Conservation (phyloP, 2,797 vertebrate species). For the Triplophysa bombifrons region DNA sequence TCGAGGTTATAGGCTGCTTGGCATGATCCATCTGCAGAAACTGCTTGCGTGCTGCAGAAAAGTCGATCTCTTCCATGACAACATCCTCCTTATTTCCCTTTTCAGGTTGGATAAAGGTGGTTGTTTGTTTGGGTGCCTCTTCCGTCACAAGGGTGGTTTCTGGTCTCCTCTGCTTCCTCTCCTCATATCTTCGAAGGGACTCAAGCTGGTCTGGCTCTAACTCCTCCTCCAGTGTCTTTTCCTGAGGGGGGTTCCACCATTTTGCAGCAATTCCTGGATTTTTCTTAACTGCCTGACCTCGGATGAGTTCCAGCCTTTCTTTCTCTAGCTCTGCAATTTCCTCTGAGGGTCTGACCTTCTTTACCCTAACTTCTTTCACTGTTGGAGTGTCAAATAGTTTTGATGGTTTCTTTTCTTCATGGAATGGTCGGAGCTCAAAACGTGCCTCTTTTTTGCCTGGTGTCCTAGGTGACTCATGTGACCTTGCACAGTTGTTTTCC, state of each 20-base stretch:
- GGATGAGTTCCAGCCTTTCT: constrained; percentile 93
- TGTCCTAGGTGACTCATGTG: constrained; percentile 72
- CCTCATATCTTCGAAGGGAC: constrained; percentile 91
- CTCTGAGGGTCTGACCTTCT: constrained; percentile 86
- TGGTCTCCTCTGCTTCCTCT: constrained; percentile 86
- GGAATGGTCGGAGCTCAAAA: constrained; percentile 93
- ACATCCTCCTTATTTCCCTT: constrained; percentile 83
- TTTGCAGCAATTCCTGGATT: constrained; percentile 91
- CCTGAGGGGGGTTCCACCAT: constrained; percentile 97
- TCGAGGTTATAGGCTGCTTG: constrained; percentile 65
- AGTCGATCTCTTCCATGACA: constrained; percentile 92
- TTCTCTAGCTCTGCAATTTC: constrained; percentile 94
- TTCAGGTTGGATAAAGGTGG: constrained; percentile 67
- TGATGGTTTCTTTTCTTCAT: constrained; percentile 92
- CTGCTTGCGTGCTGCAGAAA: constrained; percentile 89
- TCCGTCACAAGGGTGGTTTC: constrained; percentile 63
- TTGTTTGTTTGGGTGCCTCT: constrained; percentile 40
- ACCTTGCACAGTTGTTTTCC: constrained; percentile 61
- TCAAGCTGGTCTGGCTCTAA: constrained; percentile 90
- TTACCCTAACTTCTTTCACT: constrained; percentile 85
- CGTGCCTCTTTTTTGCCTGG: constrained; percentile 84
- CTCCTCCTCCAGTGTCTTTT: constrained; percentile 89
- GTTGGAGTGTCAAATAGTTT: constrained; percentile 87
- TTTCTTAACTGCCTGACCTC: constrained; percentile 94
- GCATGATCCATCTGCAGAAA: constrained; percentile 86